Base-by-base conservation (phyloP, 2,888 invertebrate species). In the Amphipyra berbera region DNA sequence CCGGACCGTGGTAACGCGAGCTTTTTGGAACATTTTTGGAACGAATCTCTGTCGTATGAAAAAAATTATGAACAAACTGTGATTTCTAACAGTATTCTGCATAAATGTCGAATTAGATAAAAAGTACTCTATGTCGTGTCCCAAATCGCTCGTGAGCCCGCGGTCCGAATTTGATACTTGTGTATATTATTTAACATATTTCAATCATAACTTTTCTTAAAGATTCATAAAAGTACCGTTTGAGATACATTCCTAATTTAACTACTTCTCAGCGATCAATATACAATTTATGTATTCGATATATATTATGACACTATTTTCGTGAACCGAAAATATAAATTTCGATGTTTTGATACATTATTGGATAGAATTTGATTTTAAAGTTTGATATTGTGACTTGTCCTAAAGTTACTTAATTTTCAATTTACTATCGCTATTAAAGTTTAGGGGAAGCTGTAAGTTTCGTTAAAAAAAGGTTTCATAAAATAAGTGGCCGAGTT, bases 341-440 rank as follows among this genome's bases (percentile, higher is more conserved):
- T 85, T 87, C 79, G 84, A 85, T 87, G 85, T 88, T 88, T 88
- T 87, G 76, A 85, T 83, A 83, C 75, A 79, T 81, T 83, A 79
- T 77, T 82, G 84, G 68, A 81, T 68, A 69, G 68, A 56, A 66
- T 73, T 70, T 76, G 85, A 88, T 89, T 90, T 86, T 82, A 89
- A 88, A 80, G 82, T 90, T 90, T 89, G 87, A 90, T 90, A 92
- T 90, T 87, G 91, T 91, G 87, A 88, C 82, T 88, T 86, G 88
- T 91, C 87, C 81, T 85, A 85, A 88, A 81, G 73, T 83, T 82
- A 84, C 82, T 84, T 82, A 79, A 83, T 87, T 88, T 88, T 83
- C 75, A 83, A 85, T 83, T 81, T 81, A 85, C 82, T 87, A 82
- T 89, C 78, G 86, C 85, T 88, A 85, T 81, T 84, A 87, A 86